Conservation (phyloP, 1,140 invertebrate genomes). For the Conopomorpha cramerella region DNA sequence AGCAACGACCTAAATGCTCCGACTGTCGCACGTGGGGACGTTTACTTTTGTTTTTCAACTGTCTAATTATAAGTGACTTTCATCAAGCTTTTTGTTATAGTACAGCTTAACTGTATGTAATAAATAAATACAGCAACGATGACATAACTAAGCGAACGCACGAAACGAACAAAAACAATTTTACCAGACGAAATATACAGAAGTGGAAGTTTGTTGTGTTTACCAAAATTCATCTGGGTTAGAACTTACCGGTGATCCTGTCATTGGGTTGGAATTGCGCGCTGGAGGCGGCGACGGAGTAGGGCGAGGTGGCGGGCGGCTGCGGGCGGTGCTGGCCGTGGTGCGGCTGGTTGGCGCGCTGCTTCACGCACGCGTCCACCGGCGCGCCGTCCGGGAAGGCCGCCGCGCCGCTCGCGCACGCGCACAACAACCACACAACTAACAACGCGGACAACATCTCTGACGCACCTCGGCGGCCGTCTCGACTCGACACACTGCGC, state of each 20-base stretch:
- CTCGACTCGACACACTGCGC: conserved; percentile 14
- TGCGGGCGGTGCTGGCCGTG: conserved; percentile 72
- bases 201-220: not conserved
- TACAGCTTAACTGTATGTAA: not conserved
- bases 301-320: conserved; percentile 66
- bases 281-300: conserved; percentile 66
- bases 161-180: not conserved
- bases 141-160: not conserved
- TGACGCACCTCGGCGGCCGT: too few relatives aligned
- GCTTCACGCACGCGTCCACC: conserved; percentile 76
- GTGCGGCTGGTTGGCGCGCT: conserved; percentile 72
- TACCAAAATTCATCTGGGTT: not conserved
- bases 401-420: conserved; percentile 21
- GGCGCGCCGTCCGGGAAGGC: conserved; percentile 77
- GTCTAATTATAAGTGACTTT: too few relatives aligned
- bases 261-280: conserved; percentile 67
- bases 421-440: conserved; percentile 20
- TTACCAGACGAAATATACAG: not conserved
- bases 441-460: conserved; percentile 21
- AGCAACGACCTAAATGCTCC: too few relatives aligned
- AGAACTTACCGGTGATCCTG: conserved; percentile 64
- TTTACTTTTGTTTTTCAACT: too few relatives aligned
- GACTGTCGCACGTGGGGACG: too few relatives aligned
- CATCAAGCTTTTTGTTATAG: too few relatives aligned
- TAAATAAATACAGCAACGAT: not conserved